Conservation (phyloP, 2,888 invertebrate genomes). For the Saturnia japonica region DNA sequence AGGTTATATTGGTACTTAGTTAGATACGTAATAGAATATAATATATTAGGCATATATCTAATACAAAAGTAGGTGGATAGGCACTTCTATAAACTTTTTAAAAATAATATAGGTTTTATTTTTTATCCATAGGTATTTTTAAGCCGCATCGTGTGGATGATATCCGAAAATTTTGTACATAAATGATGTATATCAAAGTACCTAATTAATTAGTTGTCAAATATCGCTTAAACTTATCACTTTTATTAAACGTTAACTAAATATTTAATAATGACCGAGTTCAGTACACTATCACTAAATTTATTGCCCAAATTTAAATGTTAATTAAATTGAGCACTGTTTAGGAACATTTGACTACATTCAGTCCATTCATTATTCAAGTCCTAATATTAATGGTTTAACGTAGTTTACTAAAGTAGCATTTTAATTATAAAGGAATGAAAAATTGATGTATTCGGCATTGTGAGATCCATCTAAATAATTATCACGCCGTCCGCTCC, state of each 20-base stretch:
- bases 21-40: no score
- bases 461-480: not conserved
- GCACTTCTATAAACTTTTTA: no score
- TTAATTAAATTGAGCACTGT: not conserved
- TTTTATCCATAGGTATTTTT: not conserved
- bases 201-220: not conserved
- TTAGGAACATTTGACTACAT: not conserved
- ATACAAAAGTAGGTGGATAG: not conserved
- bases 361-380: not conserved
- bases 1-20: not conserved
- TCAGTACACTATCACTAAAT: not conserved
- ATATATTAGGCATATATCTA: not conserved
- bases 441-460: no score
- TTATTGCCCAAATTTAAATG: not conserved
- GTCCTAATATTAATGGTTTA: not conserved
- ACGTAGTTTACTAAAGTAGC: not conserved
- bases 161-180: not conserved
- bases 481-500: not conserved
- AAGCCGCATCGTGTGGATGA: no score
- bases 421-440: not conserved
- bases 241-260: not conserved
- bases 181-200: not conserved
- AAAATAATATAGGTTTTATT: no score
- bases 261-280: not conserved
- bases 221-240: not conserved